A percentile compares a stretch with the other conserved stretches of the same genome.
Conservation (phyloP, 1,140 invertebrate genomes). For the Drepana arcuata region DNA sequence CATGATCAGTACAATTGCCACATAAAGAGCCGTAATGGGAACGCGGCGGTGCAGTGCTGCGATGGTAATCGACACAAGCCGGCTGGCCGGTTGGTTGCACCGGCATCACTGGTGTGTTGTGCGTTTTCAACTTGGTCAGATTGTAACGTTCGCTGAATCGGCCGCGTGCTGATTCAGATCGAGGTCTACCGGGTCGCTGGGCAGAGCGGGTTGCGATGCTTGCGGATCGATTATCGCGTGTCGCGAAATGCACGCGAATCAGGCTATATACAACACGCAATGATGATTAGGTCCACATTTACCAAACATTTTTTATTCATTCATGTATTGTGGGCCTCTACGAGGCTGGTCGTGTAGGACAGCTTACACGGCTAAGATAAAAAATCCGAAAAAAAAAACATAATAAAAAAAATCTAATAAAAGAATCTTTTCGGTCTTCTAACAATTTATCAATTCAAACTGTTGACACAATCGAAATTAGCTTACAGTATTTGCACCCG, state of each 20-base stretch:
- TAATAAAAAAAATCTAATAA: too few species aligned
- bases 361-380: too few species aligned
- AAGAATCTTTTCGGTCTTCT: too few species aligned
- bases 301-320: too few species aligned
- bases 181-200: constrained; percentile 40
- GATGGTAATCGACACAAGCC: constrained; percentile 18
- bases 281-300: too few species aligned
- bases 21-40: constrained; percentile 39
- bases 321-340: too few species aligned
- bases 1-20: constrained; percentile 37
- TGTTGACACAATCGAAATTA: too few species aligned
- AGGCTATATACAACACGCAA: constrained; percentile 22
- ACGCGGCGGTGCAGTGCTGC: constrained; percentile 28
- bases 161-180: constrained; percentile 51
- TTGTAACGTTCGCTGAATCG: constrained; percentile 30
- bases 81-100: constrained; percentile 10
- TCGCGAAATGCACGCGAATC: constrained; percentile 30
- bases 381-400: too few species aligned
- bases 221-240: constrained; percentile 28
- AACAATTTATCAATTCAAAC: too few species aligned
- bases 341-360: too few species aligned
- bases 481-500: too few species aligned
- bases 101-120: constrained; percentile 12
- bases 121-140: constrained; percentile 30
- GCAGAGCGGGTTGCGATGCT: constrained; percentile 25